Conservation (phyloP, 2,888 invertebrate genomes). For the Nineta flava region DNA sequence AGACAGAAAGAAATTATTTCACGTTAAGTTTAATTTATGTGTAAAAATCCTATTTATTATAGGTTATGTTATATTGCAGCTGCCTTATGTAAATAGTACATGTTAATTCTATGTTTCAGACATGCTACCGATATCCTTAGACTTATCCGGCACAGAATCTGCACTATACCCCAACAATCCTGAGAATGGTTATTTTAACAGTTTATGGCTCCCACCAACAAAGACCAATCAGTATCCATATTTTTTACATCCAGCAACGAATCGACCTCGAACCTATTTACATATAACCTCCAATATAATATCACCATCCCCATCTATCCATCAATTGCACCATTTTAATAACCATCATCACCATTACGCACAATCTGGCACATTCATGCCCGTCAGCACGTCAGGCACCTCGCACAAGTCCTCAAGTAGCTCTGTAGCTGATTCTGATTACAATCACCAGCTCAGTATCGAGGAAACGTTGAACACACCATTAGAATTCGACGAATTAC, state of each 20-base stretch:
- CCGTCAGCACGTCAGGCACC: constrained; percentile 17
- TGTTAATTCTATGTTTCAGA: constrained; percentile 35
- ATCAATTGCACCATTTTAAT: constrained; percentile 24
- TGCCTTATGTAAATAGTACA: neutral
- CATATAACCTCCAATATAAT: constrained; percentile 5
- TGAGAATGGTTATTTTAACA: constrained; percentile 36
- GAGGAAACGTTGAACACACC: constrained; percentile 5
- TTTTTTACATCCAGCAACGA: constrained; percentile 39
- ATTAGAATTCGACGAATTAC: constrained; percentile 4
- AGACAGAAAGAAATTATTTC: no score
- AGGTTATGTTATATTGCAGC: no score
- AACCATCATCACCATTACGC: constrained; percentile 19
- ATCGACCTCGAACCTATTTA: constrained; percentile 22
- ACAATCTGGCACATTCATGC: neutral
- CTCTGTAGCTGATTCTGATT: constrained; percentile 10
- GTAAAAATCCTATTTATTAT: no score
- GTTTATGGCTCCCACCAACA: constrained; percentile 33
- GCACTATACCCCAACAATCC: constrained; percentile 36
- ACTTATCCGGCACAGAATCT: constrained; percentile 38
- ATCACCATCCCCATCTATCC: constrained; percentile 28
- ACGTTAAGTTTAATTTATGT: no score
- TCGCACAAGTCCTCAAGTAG: constrained; percentile 14
- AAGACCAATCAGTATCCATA: constrained; percentile 35
- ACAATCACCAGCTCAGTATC: constrained; percentile 12
- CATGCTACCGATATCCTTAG: constrained; percentile 34